These are phyloP conservation scores for Chelon auratus DNA, from an alignment of 2,797 vertebrate species.

Conservation along the genomic window DNA sequence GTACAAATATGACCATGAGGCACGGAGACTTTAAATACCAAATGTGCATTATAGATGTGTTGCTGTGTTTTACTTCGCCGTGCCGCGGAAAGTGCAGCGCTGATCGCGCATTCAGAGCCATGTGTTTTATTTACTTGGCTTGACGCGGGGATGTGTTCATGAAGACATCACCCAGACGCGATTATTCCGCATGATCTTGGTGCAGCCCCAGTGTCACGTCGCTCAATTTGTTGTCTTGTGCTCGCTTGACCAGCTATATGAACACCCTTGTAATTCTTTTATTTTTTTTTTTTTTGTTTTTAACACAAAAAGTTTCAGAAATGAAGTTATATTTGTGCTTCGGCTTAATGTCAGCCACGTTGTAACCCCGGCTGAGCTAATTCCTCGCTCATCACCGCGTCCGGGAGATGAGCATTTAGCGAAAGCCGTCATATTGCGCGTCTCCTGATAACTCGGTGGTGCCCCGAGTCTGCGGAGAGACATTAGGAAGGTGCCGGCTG, in stretches of 20 bases:
- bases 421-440: conserved; percentile 52
- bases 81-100: conserved; percentile 56
- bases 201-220: conserved; percentile 38
- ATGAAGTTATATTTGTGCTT: conserved; percentile 37
- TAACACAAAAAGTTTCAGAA: neutral
- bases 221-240: conserved; percentile 31
- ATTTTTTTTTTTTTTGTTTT: neutral
- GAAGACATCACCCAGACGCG: conserved; percentile 75
- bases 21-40: conserved; percentile 84
- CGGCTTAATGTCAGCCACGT: conserved; percentile 20
- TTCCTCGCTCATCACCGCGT: conserved; percentile 46
- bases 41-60: conserved; percentile 79
- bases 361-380: conserved; percentile 58
- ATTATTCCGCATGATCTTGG: conserved; percentile 73
- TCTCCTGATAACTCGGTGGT: conserved; percentile 72
- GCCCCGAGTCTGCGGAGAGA: conserved; percentile 77
- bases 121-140: conserved; percentile 66
- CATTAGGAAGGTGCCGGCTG: conserved; percentile 88
- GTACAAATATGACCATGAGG: conserved; percentile 86
- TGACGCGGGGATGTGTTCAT: conserved; percentile 59
- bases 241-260: conserved; percentile 43
- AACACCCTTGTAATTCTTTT: neutral
- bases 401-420: conserved; percentile 65
- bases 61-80: conserved; percentile 58
- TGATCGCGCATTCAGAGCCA: conserved; percentile 67